phyloP scores from a whole-genome alignment of 1,140 invertebrate species.

The Saccostrea echinata region DNA sequence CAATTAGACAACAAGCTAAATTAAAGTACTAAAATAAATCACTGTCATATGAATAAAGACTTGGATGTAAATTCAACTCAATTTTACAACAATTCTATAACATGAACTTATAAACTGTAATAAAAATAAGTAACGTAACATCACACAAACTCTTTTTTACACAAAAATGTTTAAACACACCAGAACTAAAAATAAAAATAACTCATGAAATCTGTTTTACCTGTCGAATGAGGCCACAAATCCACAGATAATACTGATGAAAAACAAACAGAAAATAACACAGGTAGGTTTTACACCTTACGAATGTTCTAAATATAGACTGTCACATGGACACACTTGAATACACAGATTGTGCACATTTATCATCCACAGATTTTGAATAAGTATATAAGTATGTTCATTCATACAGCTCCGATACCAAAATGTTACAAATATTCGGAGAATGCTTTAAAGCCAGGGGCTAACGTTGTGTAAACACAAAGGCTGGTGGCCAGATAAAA shows the following conservation, averaged over 20 bases:
- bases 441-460: conserved; percentile 6
- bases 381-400: not conserved
- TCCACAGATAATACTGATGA: conserved; percentile 25
- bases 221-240: conserved; percentile 19
- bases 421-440: not conserved
- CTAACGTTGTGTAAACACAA: not conserved
- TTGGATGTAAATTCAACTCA: not conserved
- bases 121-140: not conserved
- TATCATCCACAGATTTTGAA: not conserved
- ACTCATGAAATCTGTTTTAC: not conserved
- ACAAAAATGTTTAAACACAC: not conserved
- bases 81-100: not conserved
- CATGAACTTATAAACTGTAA: not conserved
- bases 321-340: conserved; percentile 18
- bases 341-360: not conserved
- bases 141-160: not conserved
- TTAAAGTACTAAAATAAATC: not conserved
- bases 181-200: not conserved
- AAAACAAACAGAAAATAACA: conserved; percentile 24
- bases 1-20: not conserved
- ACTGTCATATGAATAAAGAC: not conserved
- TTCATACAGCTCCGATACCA: not conserved
- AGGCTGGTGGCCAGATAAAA: not conserved
- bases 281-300: conserved; percentile 24
- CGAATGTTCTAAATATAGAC: conserved; percentile 1